Conservation (phyloP, 1,140 invertebrate species). For the Nymphalis io region DNA sequence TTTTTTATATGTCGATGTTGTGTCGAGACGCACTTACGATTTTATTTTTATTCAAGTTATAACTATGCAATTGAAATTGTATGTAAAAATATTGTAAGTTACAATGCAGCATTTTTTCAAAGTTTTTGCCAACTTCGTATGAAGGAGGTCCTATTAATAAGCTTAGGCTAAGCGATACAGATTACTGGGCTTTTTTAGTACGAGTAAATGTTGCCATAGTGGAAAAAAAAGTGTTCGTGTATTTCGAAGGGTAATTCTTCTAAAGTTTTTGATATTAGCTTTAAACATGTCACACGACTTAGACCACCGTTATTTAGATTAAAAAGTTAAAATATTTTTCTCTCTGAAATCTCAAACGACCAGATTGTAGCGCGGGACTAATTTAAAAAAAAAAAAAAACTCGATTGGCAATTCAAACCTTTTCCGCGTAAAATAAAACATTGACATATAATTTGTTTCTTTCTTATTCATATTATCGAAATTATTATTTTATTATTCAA, state of each 20-base stretch:
- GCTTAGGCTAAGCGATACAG: slow-evolving; percentile 58
- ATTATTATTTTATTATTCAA: neutral
- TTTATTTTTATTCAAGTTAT: slow-evolving; percentile 41
- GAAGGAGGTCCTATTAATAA: slow-evolving; percentile 37
- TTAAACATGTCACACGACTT: slow-evolving; percentile 72
- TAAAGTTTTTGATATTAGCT: slow-evolving; percentile 55
- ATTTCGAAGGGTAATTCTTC: slow-evolving; percentile 38
- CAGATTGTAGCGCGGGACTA: slow-evolving; percentile 26
- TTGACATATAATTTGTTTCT: slow-evolving; percentile 1
- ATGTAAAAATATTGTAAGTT: slow-evolving; percentile 61
- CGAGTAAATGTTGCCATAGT: slow-evolving; percentile 72
- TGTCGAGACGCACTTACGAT: slow-evolving; percentile 62
- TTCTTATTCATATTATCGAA: neutral
- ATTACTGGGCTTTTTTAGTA: slow-evolving; percentile 57
- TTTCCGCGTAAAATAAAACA: slow-evolving; percentile 11
- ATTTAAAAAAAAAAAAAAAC: slow-evolving; percentile 26
- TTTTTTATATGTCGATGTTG: slow-evolving; percentile 67
- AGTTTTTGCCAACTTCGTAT: slow-evolving; percentile 46
- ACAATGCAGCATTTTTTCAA: slow-evolving; percentile 47
- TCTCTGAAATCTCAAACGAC: slow-evolving; percentile 40
- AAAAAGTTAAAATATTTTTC: slow-evolving; percentile 47
- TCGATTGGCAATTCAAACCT: slow-evolving; percentile 31
- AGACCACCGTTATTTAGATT: slow-evolving; percentile 73
- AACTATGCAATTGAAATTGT: slow-evolving; percentile 51
- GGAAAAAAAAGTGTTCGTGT: slow-evolving; percentile 60